Evolutionary conservation across 2,113 vertebrate species (phyloP).

Genomic region (Motacilla alba): DNA sequence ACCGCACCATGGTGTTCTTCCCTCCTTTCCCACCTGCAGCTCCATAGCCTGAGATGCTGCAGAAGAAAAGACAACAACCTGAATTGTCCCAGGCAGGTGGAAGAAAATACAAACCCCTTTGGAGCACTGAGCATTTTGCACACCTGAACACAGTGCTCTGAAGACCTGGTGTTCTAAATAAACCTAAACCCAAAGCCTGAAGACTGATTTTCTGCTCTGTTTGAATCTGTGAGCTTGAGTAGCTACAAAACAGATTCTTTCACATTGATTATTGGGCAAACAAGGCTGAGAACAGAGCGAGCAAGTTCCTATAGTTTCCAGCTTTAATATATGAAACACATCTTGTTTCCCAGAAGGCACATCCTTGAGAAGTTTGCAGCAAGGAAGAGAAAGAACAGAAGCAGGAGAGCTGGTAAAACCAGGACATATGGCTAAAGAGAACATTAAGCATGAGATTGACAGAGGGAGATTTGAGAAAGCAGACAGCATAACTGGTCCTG

Average conservation of each 20-base stretch:
- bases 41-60: slow-evolving; percentile 91
- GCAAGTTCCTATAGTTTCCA: background rate
- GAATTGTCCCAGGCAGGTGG: background rate
- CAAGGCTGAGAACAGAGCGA: background rate
- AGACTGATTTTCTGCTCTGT: background rate
- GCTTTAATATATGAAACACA: background rate
- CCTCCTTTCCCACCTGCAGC: slow-evolving; percentile 94
- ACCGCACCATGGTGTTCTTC: slow-evolving; percentile 83
- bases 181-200: background rate
- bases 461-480: background rate
- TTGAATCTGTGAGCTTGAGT: background rate
- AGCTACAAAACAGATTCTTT: background rate
- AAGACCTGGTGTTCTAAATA: background rate
- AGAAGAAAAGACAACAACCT: slow-evolving; percentile 17
- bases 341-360: background rate
- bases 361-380: background rate
- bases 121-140: background rate
- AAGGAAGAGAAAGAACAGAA: background rate
- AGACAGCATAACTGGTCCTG: background rate
- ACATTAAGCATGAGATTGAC: background rate
- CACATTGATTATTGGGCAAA: background rate
- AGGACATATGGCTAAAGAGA: slow-evolving; percentile 12
- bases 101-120: background rate
- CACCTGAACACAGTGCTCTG: background rate
- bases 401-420: background rate